These are phyloP conservation scores for Gambelia wislizenii DNA, from an alignment of 2,797 vertebrate genomes.

Conservation along the genomic window DNA sequence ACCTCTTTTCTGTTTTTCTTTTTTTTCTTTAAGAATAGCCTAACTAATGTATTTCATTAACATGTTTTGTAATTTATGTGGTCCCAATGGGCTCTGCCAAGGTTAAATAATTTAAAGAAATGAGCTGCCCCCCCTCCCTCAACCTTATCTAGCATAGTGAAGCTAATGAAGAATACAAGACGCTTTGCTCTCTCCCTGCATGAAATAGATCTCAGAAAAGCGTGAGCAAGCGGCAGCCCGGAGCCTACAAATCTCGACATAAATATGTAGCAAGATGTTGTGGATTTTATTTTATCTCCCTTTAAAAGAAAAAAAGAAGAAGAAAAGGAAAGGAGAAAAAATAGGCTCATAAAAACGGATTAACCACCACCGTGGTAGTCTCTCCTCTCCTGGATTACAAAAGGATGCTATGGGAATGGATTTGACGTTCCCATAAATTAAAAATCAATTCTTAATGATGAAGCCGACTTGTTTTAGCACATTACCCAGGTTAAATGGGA, in stretches of 20 bases:
- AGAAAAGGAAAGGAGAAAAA: constrained; percentile 33
- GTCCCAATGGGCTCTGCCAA: constrained; percentile 76
- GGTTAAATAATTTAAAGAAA: constrained; percentile 85
- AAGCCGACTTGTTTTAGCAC: constrained; percentile 77
- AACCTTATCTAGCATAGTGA: constrained; percentile 71
- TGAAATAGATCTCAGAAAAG: constrained; percentile 67
- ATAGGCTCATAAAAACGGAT: constrained; percentile 74
- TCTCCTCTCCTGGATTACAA: constrained; percentile 69
- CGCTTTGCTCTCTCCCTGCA: constrained; percentile 55
- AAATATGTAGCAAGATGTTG: constrained; percentile 79
- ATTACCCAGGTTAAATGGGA: constrained; percentile 83
- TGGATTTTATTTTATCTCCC: constrained; percentile 69
- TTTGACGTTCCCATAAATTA: constrained; percentile 80
- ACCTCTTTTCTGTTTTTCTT: constrained; percentile 69
- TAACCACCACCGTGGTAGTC: constrained; percentile 54
- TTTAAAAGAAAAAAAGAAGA: background rate
- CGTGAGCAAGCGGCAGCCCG: constrained; percentile 65
- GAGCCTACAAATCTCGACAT: constrained; percentile 78
- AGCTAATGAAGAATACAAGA: constrained; percentile 78
- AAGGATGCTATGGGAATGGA: constrained; percentile 77
- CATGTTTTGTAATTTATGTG: constrained; percentile 76
- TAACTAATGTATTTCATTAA: constrained; percentile 84
- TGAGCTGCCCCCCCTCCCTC: constrained; percentile 57
- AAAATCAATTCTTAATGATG: constrained; percentile 84
- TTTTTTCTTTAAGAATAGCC: constrained; percentile 67